Percentiles rank a stretch among this genome's conserved stretches.
These are phyloP conservation scores for Xestia sexstrigata DNA, from an alignment of 2,888 invertebrate genomes.

Conservation along the genomic window DNA sequence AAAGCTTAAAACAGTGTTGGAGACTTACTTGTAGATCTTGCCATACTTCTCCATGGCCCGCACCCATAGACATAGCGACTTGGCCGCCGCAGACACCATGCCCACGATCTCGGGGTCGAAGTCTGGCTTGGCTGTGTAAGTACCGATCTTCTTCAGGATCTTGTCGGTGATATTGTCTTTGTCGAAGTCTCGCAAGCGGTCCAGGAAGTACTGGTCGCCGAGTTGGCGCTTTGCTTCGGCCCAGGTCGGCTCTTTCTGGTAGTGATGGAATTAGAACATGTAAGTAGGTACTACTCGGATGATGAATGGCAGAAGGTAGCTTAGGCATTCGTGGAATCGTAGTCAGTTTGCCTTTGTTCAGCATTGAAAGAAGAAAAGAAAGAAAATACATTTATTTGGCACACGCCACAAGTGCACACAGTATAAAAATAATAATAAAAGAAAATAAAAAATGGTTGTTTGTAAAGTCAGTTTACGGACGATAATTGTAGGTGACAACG, in stretches of 20 bases:
- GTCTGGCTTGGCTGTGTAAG: conserved; percentile 95
- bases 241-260: conserved; percentile 95
- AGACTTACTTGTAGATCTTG: conserved; percentile 94
- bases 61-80: conserved; percentile 97
- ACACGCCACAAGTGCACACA: no score
- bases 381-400: no score
- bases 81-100: conserved; percentile 95
- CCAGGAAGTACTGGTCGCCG: conserved; percentile 95
- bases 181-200: conserved; percentile 95
- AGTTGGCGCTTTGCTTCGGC: conserved; percentile 96
- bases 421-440: no score
- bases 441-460: no score
- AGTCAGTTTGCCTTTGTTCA: neutral
- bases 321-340: neutral
- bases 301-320: neutral
- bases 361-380: no score
- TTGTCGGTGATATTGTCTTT: conserved; percentile 96
- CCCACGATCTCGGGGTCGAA: conserved; percentile 97
- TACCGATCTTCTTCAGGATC: conserved; percentile 94
- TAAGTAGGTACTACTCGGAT: neutral
- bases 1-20: no score
- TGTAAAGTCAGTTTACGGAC: no score
- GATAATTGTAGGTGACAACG: no score
- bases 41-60: conserved; percentile 97
- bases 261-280: neutral